Evolutionary conservation across 2,888 invertebrate species (phyloP).

Genomic region (Seladonia tumulorum): DNA sequence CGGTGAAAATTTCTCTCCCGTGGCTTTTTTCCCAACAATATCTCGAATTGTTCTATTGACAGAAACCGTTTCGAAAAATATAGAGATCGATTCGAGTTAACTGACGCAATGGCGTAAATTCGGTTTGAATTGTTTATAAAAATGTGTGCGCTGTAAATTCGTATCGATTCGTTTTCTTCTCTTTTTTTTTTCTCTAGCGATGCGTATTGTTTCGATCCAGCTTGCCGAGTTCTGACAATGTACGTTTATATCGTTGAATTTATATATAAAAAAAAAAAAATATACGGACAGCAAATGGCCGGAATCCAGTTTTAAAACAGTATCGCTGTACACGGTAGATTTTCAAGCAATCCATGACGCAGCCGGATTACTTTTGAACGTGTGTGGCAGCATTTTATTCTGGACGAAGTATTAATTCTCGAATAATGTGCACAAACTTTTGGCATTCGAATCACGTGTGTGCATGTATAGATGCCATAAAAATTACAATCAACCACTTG

Average conservation of each 20-base stretch:
- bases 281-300: background rate
- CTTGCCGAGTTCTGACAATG: background rate
- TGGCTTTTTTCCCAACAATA: background rate
- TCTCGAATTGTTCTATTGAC: background rate
- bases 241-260: background rate
- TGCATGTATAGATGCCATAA: too few species aligned
- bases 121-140: background rate
- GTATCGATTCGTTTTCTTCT: background rate
- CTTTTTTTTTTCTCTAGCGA: background rate
- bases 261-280: background rate
- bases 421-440: too few species aligned
- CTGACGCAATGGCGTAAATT: background rate
- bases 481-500: too few species aligned
- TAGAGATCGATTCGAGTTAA: background rate
- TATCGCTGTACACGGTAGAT: too few species aligned
- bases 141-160: background rate
- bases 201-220: background rate
- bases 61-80: background rate
- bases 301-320: background rate
- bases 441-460: too few species aligned
- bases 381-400: background rate
- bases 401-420: too few species aligned
- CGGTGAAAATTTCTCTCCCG: background rate
- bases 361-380: background rate
- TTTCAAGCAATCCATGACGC: background rate